Conservation (phyloP, 2,797 vertebrate species). For the Cuniculus paca region DNA sequence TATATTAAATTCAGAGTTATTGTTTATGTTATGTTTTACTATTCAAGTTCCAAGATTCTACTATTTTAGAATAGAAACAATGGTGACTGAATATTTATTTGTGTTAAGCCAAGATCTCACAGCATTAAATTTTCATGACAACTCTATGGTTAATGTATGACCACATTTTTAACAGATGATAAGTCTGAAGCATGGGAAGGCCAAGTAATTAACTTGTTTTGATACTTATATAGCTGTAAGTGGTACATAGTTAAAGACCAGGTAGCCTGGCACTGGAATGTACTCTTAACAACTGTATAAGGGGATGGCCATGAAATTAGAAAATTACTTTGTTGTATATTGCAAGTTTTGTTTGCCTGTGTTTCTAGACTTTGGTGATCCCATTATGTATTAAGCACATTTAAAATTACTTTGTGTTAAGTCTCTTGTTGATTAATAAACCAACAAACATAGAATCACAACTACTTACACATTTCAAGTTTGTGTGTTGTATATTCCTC, state of each 20-base stretch:
- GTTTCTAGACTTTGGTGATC: neutral
- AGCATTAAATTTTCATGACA: constrained; percentile 44
- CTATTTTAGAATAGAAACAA: neutral
- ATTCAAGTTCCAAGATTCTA: neutral
- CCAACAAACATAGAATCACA: neutral
- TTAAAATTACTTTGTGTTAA: constrained; percentile 58
- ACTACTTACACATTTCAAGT: neutral
- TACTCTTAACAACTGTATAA: neutral
- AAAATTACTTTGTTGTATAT: constrained; percentile 43
- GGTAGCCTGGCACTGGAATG: neutral
- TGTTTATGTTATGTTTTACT: neutral
- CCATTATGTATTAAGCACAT: neutral
- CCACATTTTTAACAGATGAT: constrained; percentile 14
- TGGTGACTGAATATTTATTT: constrained; percentile 42
- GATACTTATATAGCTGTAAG: neutral
- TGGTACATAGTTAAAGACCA: constrained; percentile 5
- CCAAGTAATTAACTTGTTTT: constrained; percentile 56
- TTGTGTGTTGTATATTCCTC: neutral
- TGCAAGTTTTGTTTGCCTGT: neutral
- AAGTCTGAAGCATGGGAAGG: constrained; percentile 23
- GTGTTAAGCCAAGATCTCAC: neutral
- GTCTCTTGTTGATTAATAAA: constrained; percentile 28
- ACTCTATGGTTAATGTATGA: neutral
- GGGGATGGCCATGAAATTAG: neutral
- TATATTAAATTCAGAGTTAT: neutral